Evolutionary conservation across 2,888 invertebrate genomes (phyloP).

Genomic region (Eupithecia vulgata): DNA sequence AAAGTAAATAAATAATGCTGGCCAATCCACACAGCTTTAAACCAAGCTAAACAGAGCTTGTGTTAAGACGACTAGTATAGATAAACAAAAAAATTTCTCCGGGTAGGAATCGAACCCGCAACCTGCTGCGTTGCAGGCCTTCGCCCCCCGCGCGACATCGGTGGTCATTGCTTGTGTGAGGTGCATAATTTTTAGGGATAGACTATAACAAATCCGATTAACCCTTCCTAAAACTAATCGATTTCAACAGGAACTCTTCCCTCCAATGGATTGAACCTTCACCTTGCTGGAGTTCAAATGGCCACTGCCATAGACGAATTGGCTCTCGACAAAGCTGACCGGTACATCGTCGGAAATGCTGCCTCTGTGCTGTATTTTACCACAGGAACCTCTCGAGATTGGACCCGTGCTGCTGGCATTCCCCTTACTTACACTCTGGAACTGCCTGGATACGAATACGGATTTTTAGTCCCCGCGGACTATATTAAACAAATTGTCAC

Average conservation of each 20-base stretch:
- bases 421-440: constrained; percentile 87
- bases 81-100: no score
- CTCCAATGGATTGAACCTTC: constrained; percentile 76
- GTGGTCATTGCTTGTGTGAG: no score
- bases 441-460: constrained; percentile 84
- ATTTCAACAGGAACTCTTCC: constrained; percentile 72
- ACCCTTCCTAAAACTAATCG: background rate
- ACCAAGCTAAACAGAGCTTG: no score
- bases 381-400: constrained; percentile 88
- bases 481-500: constrained; percentile 82
- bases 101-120: no score
- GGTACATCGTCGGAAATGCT: constrained; percentile 84
- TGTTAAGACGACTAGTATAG: no score
- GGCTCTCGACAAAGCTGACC: constrained; percentile 67
- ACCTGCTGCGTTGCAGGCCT: no score
- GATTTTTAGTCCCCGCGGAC: constrained; percentile 82
- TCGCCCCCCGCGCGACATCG: no score
- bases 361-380: constrained; percentile 83
- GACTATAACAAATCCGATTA: background rate
- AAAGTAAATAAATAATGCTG: no score
- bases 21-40: no score
- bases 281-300: constrained; percentile 70
- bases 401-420: constrained; percentile 84
- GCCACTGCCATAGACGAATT: constrained; percentile 73
- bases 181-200: no score